Evolutionary conservation across 1,140 invertebrate genomes (phyloP), one percentile per base, ranked within the genome.

Genomic region (Ceratosolen solmsi): DNA sequence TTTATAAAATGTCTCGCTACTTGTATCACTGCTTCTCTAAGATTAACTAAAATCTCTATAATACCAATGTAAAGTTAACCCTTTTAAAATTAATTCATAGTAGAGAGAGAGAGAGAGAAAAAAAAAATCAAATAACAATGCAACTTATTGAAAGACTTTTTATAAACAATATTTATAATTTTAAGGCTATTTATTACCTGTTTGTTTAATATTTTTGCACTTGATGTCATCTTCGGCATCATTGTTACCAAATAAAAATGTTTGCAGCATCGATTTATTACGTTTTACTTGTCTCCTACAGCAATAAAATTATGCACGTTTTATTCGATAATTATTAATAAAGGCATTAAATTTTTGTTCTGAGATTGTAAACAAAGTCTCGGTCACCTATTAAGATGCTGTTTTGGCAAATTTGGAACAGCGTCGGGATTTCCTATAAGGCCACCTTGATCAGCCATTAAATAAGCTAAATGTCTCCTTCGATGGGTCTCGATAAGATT

Each of bases 161-260:
- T n/a, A n/a, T n/a, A n/a, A n/a, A n/a, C n/a, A n/a, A n/a, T n/a
- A n/a, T n/a, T n/a, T n/a, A n/a, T n/a, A n/a, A n/a, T n/a, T n/a
- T n/a, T n/a, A n/a, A n/a, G n/a, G n/a, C n/a, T n/a, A n/a, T n/a
- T 46, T 27, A 84, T 73, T 87, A 95, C 95, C 91, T 83, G 96
- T 97, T 92, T 99, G 98, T 82, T 97, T 95, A 78, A 99, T 97
- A 93, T 99, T 99, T 92, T 99, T 99, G 78, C 95, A 97, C 89
- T 98, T 97, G 30, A 96, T 93, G 89, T 98, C 97, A 85, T 97
- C 96, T 89, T 95, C 94, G 82, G 92, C 93, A 87, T 95, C 94
- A 63, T 93, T 92, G 82, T 93, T 94, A 68, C 97, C 96, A 93
- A 99, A 99, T 17, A 98, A 92, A 86, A 98, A 94, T 75, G 96